A percentile compares a stretch with the other conserved stretches of the same genome.
phyloP scores from a whole-genome alignment of 2,888 invertebrate species.

The Xestia sexstrigata region DNA sequence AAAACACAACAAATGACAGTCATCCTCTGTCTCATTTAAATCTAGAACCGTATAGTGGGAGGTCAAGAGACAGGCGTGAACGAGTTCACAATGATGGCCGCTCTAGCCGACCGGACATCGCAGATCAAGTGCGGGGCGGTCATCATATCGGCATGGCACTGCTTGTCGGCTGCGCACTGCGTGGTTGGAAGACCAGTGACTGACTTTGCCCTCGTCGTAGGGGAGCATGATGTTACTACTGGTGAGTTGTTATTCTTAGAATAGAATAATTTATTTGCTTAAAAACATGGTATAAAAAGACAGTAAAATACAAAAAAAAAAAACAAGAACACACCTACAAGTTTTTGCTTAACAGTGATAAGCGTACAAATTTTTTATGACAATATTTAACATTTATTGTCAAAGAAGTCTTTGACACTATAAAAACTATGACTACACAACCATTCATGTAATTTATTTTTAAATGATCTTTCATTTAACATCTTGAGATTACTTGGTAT shows the following conservation, averaged over 20 bases:
- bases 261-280: no score
- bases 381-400: no score
- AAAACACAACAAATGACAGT: background rate
- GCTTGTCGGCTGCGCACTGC: conserved; percentile 91
- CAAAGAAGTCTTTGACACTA: no score
- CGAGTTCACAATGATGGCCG: conserved; percentile 83
- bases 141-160: conserved; percentile 86
- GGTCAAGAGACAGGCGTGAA: conserved; percentile 80
- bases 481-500: no score
- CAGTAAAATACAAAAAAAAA: no score
- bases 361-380: no score
- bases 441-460: no score
- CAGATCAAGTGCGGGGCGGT: conserved; percentile 88
- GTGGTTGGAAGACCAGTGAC: conserved; percentile 76
- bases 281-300: no score
- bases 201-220: conserved; percentile 83
- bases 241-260: conserved; percentile 69
- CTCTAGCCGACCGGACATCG: conserved; percentile 72
- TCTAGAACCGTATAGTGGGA: conserved; percentile 85
- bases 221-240: conserved; percentile 85
- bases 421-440: no score
- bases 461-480: no score
- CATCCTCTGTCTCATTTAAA: background rate
- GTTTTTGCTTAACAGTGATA: no score
- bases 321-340: no score